Evolutionary conservation across 2,797 vertebrate genomes (phyloP), one percentile per base, ranked within the genome.

Genomic region (Anguilla pacifica): DNA sequence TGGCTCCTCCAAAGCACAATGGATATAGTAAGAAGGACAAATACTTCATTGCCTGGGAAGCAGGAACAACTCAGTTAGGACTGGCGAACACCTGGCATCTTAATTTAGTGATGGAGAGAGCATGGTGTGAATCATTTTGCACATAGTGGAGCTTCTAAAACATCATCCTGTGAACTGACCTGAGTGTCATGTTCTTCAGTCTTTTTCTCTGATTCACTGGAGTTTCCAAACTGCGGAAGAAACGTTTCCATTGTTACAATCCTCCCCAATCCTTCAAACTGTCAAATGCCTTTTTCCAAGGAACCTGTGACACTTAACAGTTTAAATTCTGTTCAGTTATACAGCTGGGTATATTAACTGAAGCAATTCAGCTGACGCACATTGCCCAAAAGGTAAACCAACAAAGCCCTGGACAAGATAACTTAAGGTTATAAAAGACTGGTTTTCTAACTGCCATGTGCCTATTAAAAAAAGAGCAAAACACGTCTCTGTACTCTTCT

Each of bases 11-110:
- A 86, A 98, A 92, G 88, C 98, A 99, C 88, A 99, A 92, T 7
- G 98, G 98, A 92, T 97, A 99, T 7, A 99, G 96, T 91, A 99
- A 94, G 92, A 98, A 99, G 10, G 97, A 99, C 94, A 99, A 91
- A 90, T 97, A 98, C 93, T 95, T 97, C 96, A 98, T 98, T 53
- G 98, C 98, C 99, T 99, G 90, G 13, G 2, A 53, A 88, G 87
- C 15, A 43, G 74, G 70, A 77, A 77, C 74, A 43, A 77, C 35
- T 77, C 10, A 35, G 17, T 39, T 77, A 43, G 19, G 70, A 74
- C 10, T 6, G 25, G 25, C 64, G 28, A 72, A 28, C 6, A 28
- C 64, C 6, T 70, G 64, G 4, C 64, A 28, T 70, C 64, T 70
- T 70, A 22, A n/a, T 74, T 74, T 22, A 15, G 28, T 31, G 28